Conservation (phyloP, 2,113 vertebrate species). For the Erythrocercus mccallii region DNA sequence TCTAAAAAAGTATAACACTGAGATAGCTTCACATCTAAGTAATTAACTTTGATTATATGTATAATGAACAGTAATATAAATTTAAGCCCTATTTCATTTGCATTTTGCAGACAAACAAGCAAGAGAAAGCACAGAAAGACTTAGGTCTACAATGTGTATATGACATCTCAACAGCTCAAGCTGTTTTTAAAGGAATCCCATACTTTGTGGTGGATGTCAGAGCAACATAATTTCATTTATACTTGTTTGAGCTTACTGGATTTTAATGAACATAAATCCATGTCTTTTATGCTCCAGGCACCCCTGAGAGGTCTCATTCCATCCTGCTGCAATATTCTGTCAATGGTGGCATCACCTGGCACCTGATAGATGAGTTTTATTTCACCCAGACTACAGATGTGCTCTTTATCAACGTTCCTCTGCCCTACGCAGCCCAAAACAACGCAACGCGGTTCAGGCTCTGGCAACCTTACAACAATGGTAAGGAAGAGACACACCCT, state of each 20-base stretch:
- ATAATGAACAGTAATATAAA: neutral
- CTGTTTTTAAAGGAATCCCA: neutral
- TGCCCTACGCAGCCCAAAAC: conserved; percentile 87
- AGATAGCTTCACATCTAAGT: neutral
- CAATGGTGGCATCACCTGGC: conserved; percentile 94
- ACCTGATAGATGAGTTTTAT: conserved; percentile 95
- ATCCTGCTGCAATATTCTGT: conserved; percentile 92
- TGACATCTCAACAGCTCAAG: neutral
- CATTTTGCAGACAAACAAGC: neutral
- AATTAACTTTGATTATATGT: neutral
- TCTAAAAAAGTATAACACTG: neutral
- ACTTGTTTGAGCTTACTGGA: neutral
- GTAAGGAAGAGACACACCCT: conserved; percentile 63
- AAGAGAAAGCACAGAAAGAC: neutral
- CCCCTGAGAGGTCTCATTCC: conserved; percentile 93
- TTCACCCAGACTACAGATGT: conserved; percentile 92
- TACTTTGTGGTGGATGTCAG: neutral
- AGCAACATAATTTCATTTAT: neutral
- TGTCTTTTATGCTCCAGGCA: conserved; percentile 72
- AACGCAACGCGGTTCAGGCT: conserved; percentile 92
- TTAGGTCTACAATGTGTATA: neutral
- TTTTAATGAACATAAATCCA: neutral
- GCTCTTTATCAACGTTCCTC: conserved; percentile 89
- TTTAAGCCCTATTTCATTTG: neutral
- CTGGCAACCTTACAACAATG: conserved; percentile 96